Evolutionary conservation across 2,797 vertebrate species (phyloP).

Genomic region (Chelon labrosus): DNA sequence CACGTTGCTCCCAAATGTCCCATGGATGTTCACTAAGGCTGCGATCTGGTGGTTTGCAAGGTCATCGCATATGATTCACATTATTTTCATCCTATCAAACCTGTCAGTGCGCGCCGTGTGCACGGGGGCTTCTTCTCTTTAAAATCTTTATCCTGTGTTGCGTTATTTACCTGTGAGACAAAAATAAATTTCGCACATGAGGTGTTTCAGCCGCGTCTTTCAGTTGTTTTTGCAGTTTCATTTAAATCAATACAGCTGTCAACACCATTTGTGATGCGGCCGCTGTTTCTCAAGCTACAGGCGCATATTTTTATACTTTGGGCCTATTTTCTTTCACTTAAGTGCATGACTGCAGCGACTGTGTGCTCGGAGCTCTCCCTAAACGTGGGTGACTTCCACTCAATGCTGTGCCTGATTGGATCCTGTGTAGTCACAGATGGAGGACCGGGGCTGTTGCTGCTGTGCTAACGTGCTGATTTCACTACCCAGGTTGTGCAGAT

Average conservation of each 20-base stretch:
- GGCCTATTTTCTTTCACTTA: constrained; percentile 3
- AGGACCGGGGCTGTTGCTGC: not conserved
- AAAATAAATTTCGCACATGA: not conserved
- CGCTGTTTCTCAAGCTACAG: not conserved
- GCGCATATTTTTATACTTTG: not conserved
- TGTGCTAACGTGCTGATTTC: not conserved
- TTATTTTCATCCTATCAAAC: not conserved
- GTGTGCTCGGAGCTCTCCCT: not conserved
- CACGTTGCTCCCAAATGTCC: not conserved
- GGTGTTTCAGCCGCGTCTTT: not conserved
- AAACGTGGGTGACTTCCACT: constrained; percentile 4
- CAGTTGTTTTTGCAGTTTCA: constrained; percentile 1
- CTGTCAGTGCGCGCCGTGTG: not conserved
- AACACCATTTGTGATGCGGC: constrained; percentile 1
- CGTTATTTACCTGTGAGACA: constrained; percentile 3
- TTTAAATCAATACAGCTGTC: constrained; percentile 17
- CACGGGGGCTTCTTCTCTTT: no score
- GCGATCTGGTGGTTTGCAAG: no score
- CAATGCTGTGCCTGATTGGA: not conserved
- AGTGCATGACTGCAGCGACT: not conserved
- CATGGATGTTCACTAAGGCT: not conserved
- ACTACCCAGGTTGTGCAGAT: not conserved
- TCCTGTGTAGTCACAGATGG: constrained; percentile 1
- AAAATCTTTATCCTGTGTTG: not conserved
- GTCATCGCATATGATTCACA: not conserved